phyloP scores from a whole-genome alignment of 53 echinoderm and acorn worm species.

The Holothuria leucospilota region DNA sequence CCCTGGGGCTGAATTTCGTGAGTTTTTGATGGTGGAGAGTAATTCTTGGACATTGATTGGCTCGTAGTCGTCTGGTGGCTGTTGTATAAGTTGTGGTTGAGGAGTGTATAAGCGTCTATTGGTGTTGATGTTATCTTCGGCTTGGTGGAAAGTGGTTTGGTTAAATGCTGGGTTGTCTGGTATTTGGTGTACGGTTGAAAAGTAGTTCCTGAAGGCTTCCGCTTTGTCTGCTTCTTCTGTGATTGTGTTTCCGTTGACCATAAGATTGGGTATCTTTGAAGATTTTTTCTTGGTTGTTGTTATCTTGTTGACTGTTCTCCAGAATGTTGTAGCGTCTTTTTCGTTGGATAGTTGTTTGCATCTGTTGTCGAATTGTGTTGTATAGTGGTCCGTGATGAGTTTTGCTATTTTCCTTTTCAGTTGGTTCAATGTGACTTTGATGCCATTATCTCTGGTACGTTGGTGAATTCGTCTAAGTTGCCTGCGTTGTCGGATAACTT shows the following conservation, averaged over 20 bases:
- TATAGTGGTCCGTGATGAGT: background rate
- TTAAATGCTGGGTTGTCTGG: background rate
- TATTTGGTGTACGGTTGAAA: slow-evolving; percentile 7
- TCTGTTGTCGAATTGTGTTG: background rate
- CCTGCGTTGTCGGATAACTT: background rate
- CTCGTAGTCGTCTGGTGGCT: background rate
- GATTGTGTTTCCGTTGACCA: background rate
- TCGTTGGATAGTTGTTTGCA: slow-evolving; percentile 10
- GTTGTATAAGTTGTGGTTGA: too few species aligned
- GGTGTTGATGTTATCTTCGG: background rate
- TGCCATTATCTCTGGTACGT: background rate
- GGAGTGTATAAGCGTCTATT: background rate
- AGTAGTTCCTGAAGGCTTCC: background rate
- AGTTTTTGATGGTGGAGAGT: background rate
- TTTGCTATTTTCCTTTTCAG: background rate
- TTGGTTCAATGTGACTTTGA: background rate
- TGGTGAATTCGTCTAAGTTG: background rate
- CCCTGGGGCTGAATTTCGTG: slow-evolving; percentile 8
- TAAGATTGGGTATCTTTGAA: background rate
- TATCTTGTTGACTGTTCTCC: background rate
- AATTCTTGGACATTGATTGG: background rate
- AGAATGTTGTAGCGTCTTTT: background rate
- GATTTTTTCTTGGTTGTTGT: background rate
- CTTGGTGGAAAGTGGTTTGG: background rate
- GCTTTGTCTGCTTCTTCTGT: background rate